Evolutionary conservation across 2,797 vertebrate species (phyloP), one percentile per base, ranked within the genome.

Genomic region (Graptemys geographica): DNA sequence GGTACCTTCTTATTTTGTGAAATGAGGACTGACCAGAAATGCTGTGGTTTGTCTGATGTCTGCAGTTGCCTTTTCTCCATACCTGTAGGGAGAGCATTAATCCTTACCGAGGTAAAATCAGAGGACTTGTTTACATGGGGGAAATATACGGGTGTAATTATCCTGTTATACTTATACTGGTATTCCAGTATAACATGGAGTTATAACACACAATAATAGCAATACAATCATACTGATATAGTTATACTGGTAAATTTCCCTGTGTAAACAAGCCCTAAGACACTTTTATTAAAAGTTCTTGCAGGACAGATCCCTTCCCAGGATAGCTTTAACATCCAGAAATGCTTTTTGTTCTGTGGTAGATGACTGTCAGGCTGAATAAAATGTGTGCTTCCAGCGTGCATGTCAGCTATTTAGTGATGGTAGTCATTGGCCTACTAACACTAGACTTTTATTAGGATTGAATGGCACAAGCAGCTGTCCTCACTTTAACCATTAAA

Each of bases 181-280:
- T 69, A 85, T n/a, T 93, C 15, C 55, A 78, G 74, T 49, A 96
- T 95, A 93, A 78, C 80, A 87, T 12, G 3, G 88, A 84, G 92
- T 95, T 96, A 16, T 51, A 51, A 51, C 51, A 51, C 51, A 44
- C 72, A 74, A 41, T 44, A 25, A 27, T 11, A 41, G 86, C 87
- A 89, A 93, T 79, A 18, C 44, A 91, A 57, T 83, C 81, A 47
- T 2, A 25, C 55, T 86, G 83, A 69, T 76, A 91, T 19, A 69
- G 52, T 84, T 92, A 16, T 3, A 41, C 83, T 94, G 79, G 87
- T 84, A 91, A 89, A 94, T 21, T 37, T 62, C 53, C 90, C 19
- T 81, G 44, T 88, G 89, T 52, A 92, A 76, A 16, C 76, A 90
- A 57, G 33, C 83, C 62, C 65, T 5, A 3, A 1, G 3, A 62